Evolutionary conservation across 2,113 vertebrate genomes (phyloP).

Genomic region (Carettochelys insculpta): DNA sequence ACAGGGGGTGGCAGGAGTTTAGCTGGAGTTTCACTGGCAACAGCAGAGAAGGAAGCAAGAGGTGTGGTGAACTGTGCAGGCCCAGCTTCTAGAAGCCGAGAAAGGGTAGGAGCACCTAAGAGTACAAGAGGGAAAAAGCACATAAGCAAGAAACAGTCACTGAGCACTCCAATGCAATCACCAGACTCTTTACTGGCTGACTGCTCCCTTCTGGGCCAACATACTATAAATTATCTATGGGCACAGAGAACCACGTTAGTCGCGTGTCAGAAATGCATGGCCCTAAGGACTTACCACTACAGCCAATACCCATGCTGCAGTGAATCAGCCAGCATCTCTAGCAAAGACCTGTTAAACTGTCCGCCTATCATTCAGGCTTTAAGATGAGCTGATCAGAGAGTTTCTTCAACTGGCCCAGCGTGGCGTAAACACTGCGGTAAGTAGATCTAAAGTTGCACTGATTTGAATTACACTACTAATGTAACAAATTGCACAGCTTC

Average conservation of each 20-base stretch:
- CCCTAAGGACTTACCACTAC: neutral
- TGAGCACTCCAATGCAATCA: slow-evolving; percentile 61
- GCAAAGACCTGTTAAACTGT: too few species aligned
- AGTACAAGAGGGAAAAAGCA: slow-evolving; percentile 79
- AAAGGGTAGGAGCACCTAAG: slow-evolving; percentile 96
- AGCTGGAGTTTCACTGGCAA: slow-evolving; percentile 85
- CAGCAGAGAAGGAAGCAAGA: slow-evolving; percentile 90
- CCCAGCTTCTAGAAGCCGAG: slow-evolving; percentile 96
- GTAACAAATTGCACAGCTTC: too few species aligned
- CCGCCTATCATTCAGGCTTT: too few species aligned
- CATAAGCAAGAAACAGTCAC: slow-evolving; percentile 71
- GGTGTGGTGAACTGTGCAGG: slow-evolving; percentile 90
- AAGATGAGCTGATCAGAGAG: too few species aligned
- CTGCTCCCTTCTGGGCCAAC: slow-evolving; percentile 37
- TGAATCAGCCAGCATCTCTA: too few species aligned
- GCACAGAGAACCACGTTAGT: neutral
- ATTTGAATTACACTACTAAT: too few species aligned
- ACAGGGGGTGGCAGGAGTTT: slow-evolving; percentile 83
- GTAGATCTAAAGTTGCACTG: too few species aligned
- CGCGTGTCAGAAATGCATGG: neutral
- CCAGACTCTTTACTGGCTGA: neutral
- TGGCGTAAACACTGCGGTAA: too few species aligned
- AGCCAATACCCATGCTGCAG: too few species aligned
- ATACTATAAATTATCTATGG: neutral
- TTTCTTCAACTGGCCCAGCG: too few species aligned